Base-by-base conservation (phyloP, 37 sponge, comb jelly and placozoan genomes). In the Crambe crambe region DNA sequence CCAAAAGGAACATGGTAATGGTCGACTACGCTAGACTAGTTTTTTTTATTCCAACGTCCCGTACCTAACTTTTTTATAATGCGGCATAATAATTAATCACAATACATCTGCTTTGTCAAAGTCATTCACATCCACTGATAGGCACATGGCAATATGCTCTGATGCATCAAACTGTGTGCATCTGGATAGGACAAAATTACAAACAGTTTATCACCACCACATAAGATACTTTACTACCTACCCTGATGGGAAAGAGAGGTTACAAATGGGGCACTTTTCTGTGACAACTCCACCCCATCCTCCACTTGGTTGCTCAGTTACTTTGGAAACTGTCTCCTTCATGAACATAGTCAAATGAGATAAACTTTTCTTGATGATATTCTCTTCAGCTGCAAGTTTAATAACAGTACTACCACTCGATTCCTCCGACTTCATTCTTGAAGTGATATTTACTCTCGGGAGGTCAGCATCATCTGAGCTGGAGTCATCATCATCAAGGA, bases 81-180 rank as follows among this genome's bases (percentile, higher is more conserved):
- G n/a, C n/a, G n/a, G n/a, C n/a, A n/a, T n/a, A n/a, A 47, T 47
- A 6, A 47, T 6, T 15, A 12, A 47, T 47, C 12, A 47, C 6
- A 47, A 47, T 47, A 47, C 12, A 12, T 47, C 51, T 15, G 51
- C 12, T 12, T n/a, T 58, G 12, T 65, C 66, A 30, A 65, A 65
- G 35, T 20, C 31, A 65, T 65, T 30, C 27, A 65, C 10, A 9
- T 65, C 10, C 35, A 31, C 66, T 31, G 66, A 3, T 3, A 65
- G 66, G 66, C 82, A 82, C 73, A 64, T 25, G 29, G 82, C 82
- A 60, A 82, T 65, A 42, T 82, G 82, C 5, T 63, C 64, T 42
- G 72, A 73, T 42, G 74, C 74, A 15, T 82, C 65, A 40, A 32
- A 5, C 63, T 82, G 82, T 17, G 43, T 60, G 43, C 18, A 82